These are phyloP conservation scores for Illadopsis cleaveri DNA, from an alignment of 2,113 vertebrate genomes.

Conservation along the genomic window DNA sequence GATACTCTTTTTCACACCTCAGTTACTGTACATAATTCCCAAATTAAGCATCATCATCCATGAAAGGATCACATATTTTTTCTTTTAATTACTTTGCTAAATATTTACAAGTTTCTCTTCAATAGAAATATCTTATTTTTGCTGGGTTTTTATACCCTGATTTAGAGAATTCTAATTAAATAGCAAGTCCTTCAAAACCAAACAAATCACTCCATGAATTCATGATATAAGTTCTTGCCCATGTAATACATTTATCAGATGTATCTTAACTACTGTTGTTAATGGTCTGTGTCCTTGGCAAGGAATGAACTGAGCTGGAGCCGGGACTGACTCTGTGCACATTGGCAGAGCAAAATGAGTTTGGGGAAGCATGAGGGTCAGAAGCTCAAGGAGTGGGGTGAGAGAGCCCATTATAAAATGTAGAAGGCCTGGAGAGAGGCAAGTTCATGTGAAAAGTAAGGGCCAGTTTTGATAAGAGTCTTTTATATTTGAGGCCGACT, in stretches of 20 bases:
- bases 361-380: not conserved
- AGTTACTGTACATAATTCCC: not conserved
- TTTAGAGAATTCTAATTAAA: not conserved
- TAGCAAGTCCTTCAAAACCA: not conserved
- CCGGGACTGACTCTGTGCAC: not conserved
- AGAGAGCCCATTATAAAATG: not conserved
- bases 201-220: not conserved
- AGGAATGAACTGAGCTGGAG: not conserved
- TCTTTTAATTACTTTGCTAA: not conserved
- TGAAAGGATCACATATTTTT: not conserved
- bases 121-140: not conserved
- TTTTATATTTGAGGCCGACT: not conserved
- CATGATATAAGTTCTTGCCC: not conserved
- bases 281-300: not conserved
- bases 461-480: not conserved
- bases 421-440: not conserved
- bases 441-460: not conserved
- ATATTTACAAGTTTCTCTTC: not conserved
- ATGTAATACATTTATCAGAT: not conserved
- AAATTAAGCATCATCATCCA: slow-evolving; percentile 12
- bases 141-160: not conserved
- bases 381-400: not conserved
- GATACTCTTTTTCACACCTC: not conserved
- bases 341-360: not conserved
- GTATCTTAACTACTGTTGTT: not conserved